phyloP scores from a whole-genome alignment of 2,113 vertebrate genomes.

The Epinephelus moara region DNA sequence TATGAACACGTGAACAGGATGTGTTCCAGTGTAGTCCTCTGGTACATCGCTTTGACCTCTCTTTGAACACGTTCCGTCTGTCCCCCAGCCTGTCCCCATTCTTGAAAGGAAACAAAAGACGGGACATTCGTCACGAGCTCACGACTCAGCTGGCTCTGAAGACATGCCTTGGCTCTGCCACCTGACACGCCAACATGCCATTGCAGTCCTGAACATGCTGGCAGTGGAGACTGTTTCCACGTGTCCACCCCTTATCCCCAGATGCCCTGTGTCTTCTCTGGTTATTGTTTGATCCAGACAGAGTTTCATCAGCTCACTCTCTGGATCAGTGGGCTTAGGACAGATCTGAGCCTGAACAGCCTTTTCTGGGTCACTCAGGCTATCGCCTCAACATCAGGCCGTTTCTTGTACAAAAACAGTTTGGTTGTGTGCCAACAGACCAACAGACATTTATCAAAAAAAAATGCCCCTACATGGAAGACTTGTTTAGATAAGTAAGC shows the following conservation, averaged over 20 bases:
- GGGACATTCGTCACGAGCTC: constrained; percentile 24
- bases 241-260: constrained; percentile 53
- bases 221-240: constrained; percentile 54
- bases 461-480: constrained; percentile 2
- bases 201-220: constrained; percentile 43
- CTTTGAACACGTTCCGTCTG: constrained; percentile 40
- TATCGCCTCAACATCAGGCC: neutral
- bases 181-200: constrained; percentile 32
- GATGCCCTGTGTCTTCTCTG: constrained; percentile 54
- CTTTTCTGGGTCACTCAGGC: constrained; percentile 64
- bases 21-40: constrained; percentile 49
- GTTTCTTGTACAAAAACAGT: constrained; percentile 6
- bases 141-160: constrained; percentile 41
- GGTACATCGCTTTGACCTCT: constrained; percentile 49
- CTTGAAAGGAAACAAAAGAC: constrained; percentile 37
- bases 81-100: constrained; percentile 47
- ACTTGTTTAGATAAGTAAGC: constrained; percentile 5
- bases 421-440: neutral
- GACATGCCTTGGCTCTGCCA: constrained; percentile 46
- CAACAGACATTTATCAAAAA: constrained; percentile 18
- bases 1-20: constrained; percentile 59
- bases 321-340: constrained; percentile 71
- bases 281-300: constrained; percentile 72
- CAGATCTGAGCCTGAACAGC: constrained; percentile 47
- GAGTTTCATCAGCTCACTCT: constrained; percentile 63